Base-by-base conservation (phyloP, 2,113 vertebrate species). In the Solea solea region DNA sequence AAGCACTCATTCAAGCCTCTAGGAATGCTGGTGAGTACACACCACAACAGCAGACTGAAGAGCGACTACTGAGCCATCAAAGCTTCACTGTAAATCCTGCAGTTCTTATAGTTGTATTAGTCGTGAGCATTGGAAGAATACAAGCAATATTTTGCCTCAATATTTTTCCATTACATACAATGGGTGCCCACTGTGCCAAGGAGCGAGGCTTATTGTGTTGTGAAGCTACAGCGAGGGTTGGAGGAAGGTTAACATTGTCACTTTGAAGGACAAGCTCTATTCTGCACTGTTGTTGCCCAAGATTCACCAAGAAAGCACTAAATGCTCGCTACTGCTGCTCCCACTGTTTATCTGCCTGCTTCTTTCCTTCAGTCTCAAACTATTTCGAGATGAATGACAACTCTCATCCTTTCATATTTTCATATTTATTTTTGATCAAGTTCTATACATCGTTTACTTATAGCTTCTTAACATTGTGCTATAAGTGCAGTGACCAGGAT, bases 181-280 rank as follows among this genome's bases (percentile, higher is more conserved):
- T 21, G 65, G 58, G 39, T 1, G 5, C 70, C 46, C 54, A 25
- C 21, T 65, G 12, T 64, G 66, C 44, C 8, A 10, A 28, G 21
- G 40, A 28, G 0, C 39, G 50, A 25, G 52, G 46, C 27, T 50
- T 44, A 27, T 54, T 44, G 34, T 64, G 53, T 9, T 12, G 28
- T 58, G 54, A 1, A 54, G 50, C 64, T 69, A 25, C 63, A 61
- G 62, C 7, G 45, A 59, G 21, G n/a, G 67, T 66, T 62, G 65
- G 42, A 68, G 39, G 53, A 10, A 27, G 50, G 53, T 55, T 60
- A 74, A 62, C 61, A 67, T 21, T 2, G 60, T 72, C 57, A 61
- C 21, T 57, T 15, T 74, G 62, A 86, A 80, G 77, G 66, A 80
- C 55, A 64, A 8, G 12, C 60, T 69, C 10, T 15, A 49, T 58